These are phyloP conservation scores for Cossypha dichroa DNA, from an alignment of 2,797 vertebrate species.

Conservation along the genomic window DNA sequence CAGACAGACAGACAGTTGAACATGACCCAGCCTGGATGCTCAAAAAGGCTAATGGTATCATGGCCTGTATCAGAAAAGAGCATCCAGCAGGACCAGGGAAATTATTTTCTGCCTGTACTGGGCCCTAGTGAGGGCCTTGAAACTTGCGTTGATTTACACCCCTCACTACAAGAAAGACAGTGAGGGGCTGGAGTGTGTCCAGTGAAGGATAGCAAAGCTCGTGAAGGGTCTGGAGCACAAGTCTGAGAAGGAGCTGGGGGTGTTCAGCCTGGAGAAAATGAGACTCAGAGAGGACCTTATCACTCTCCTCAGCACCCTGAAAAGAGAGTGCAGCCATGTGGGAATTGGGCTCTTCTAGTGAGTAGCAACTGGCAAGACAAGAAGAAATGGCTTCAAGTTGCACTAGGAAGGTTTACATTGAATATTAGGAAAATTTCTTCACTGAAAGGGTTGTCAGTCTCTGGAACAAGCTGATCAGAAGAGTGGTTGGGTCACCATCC, in stretches of 20 bases:
- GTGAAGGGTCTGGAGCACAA: background rate
- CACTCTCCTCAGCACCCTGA: background rate
- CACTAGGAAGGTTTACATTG: background rate
- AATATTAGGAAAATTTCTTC: background rate
- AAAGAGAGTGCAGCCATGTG: fast-evolving
- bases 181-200: fast-evolving
- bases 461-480: background rate
- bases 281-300: background rate
- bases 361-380: background rate
- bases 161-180: background rate
- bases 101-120: fast-evolving
- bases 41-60: background rate
- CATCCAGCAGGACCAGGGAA: background rate
- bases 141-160: background rate
- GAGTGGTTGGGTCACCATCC: background rate
- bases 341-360: fast-evolving
- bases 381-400: background rate
- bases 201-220: background rate
- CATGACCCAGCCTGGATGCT: fast-evolving
- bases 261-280: background rate
- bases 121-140: background rate
- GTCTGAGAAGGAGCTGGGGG: background rate
- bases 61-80: background rate
- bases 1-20: background rate
- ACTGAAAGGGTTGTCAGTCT: background rate